Evolutionary conservation across 2,797 vertebrate species (phyloP).

Genomic region (Botia almorhae): DNA sequence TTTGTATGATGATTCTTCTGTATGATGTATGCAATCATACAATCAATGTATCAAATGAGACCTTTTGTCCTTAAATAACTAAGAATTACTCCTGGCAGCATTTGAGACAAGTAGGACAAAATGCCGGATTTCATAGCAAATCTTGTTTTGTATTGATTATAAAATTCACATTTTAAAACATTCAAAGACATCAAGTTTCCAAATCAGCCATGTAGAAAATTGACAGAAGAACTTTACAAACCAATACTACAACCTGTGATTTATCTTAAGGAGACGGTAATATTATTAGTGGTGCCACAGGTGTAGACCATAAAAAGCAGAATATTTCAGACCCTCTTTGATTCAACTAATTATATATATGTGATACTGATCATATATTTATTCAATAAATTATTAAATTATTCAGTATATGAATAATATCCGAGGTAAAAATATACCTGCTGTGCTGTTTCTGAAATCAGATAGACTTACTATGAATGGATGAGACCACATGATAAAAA

Average conservation of each 20-base stretch:
- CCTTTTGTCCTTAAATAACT: neutral
- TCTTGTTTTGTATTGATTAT: neutral
- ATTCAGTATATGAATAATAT: neutral
- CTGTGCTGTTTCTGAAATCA: constrained; percentile 74
- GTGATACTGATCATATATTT: too few relatives aligned
- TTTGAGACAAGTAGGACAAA: too few relatives aligned
- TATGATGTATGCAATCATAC: too few relatives aligned
- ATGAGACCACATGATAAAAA: constrained; percentile 71
- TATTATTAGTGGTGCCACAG: neutral
- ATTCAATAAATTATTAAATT: neutral
- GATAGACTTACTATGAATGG: constrained; percentile 69
- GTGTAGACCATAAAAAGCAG: neutral
- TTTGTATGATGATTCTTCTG: too few relatives aligned
- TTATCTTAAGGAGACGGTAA: neutral
- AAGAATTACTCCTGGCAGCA: too few relatives aligned
- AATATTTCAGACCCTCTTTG: neutral
- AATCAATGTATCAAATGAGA: too few relatives aligned
- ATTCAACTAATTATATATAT: too few relatives aligned
- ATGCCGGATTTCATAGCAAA: neutral
- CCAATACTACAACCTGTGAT: neutral
- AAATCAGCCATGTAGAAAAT: neutral
- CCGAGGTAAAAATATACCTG: constrained; percentile 26
- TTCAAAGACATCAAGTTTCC: neutral
- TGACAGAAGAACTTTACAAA: neutral
- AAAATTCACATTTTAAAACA: neutral